Evolutionary conservation across 2,797 vertebrate species (phyloP), one percentile per base, ranked within the genome.

Genomic region (Diceros bicornis): DNA sequence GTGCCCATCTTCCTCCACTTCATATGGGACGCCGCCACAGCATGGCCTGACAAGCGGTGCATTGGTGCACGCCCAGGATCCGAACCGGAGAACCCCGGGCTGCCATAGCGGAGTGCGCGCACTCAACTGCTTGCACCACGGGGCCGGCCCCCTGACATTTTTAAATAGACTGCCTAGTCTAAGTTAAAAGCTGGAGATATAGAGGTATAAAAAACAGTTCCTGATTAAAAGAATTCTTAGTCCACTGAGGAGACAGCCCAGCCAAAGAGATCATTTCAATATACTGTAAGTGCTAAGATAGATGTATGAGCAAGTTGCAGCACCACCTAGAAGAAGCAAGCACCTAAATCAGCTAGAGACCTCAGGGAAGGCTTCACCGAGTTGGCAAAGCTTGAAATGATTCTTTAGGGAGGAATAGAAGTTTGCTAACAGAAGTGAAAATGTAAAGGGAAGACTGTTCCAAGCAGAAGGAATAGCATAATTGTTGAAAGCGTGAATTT

Each of bases 181-280:
- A 90, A 90, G 71, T 87, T 96, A 87, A 87, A 82, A 96, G 68
- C 77, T 72, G 2, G 41, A 79, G 66, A 95, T 57, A 61, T 9
- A 34, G 23, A 93, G 59, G 9, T 89, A 90, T 86, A 93, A 94
- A 94, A 95, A 95, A 93, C 44, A 95, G 14, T 85, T 89, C 72
- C 78, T 79, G 50, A 4, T 82, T 81, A 64, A 91, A 95, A 41
- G 47, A 88, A 92, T 86, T 95, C 82, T 13, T 91, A 74, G 61
- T 88, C 79, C 81, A 34, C 57, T 7, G 27, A 93, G 50, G 50
- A 96, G 86, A 79, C 18, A 50, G n/a, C 20, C 34, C 71, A 81
- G 34, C n/a, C 23, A 32, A 74, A 94, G 83, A 89, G 66, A 78
- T 34, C 16, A 72, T 91, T 75, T 90, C 47, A 37, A 6, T 83